Base-by-base conservation (phyloP, 2,113 vertebrate genomes). In the Hemibagrus wyckioides region DNA sequence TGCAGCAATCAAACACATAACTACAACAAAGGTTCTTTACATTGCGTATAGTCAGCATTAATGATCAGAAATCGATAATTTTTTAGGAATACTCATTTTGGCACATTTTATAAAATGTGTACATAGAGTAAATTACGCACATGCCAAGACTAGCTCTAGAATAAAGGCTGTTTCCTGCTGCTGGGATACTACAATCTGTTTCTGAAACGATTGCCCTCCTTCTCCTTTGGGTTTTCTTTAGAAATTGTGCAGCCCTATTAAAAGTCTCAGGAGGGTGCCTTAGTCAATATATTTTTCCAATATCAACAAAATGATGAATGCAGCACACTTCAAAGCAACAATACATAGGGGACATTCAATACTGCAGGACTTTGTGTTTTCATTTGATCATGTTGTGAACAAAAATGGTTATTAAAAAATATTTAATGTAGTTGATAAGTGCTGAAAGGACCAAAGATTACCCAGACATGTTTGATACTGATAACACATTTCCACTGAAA, bases 261-360 rank as follows among this genome's bases (percentile, higher is more conserved):
- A 63, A 77, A 59, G 39, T 28, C 80, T 77, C 67, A 28, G 39
- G 57, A 79, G 44, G 56, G 59, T 56, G 82, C 28, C 59, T 65
- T 79, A 81, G 89, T 86, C 87, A 84, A 88, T 85, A 87, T 10
- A 50, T 83, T 88, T 90, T 87, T 76, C 39, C 48, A 57, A 85
- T 85, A 84, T 85, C 82, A 89, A 82, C 30, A 82, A 85, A 59
- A 87, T 89, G 82, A 85, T 87, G 85, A 84, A 90, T 89, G 71
- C 85, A 87, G 65, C 57, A 80, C 52, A 73, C 80, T 88, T 87
- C 88, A 86, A 89, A 84, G 87, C 39, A n/a, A 9, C 61, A 82
- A 83, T 36, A 65, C 59, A 85, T 54, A 81, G 63, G 65, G 50
- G 63, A 81, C 67, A 57, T 36, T 85, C 30, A 61, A 80, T 48